phyloP scores from a whole-genome alignment of 2,797 vertebrate genomes.

The Limosa lapponica region DNA sequence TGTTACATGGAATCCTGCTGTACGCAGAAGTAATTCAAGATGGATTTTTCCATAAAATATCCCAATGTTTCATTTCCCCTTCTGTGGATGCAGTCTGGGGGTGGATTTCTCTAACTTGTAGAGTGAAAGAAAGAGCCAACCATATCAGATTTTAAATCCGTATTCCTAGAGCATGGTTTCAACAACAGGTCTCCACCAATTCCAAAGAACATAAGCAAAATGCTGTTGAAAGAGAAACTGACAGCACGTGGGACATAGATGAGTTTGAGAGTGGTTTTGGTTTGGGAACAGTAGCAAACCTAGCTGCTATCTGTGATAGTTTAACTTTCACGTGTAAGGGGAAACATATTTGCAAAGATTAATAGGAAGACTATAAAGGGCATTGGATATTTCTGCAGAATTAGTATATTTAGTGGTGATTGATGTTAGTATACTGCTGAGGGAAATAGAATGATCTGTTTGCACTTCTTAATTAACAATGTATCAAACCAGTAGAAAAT shows the following conservation, averaged over 20 bases:
- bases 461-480: neutral
- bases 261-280: neutral
- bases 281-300: neutral
- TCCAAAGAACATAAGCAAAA: neutral
- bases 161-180: neutral
- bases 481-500: neutral
- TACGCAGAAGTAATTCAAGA: neutral
- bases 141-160: neutral
- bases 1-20: neutral
- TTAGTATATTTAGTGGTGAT: neutral
- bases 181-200: neutral
- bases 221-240: neutral
- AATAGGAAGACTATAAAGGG: neutral
- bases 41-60: neutral
- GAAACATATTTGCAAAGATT: neutral
- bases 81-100: neutral
- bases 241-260: neutral
- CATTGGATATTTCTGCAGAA: neutral
- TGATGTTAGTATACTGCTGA: neutral
- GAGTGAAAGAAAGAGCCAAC: neutral
- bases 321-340: neutral
- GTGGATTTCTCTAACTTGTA: neutral
- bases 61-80: neutral
- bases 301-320: neutral
- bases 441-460: neutral